Conservation (phyloP, 1,140 invertebrate genomes). For the Bombus affinis region DNA sequence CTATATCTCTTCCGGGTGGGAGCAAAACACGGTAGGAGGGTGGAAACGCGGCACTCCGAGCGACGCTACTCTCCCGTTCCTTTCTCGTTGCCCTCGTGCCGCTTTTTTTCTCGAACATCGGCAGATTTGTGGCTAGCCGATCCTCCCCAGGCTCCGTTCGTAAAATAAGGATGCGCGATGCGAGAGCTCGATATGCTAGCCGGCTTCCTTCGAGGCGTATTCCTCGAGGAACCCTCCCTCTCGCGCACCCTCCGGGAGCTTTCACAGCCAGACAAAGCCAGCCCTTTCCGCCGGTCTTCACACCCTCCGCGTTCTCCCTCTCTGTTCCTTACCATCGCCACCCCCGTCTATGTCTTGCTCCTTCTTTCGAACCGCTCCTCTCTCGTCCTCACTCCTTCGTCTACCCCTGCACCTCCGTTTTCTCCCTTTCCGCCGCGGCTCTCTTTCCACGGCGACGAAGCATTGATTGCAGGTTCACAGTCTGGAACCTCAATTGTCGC, state of each 20-base stretch:
- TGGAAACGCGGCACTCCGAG: background rate
- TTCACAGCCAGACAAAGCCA: constrained; percentile 79
- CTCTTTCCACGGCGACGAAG: constrained; percentile 67
- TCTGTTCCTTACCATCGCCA: constrained; percentile 17
- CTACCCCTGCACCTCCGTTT: background rate
- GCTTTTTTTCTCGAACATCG: constrained; percentile 17
- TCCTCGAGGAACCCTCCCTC: constrained; percentile 61
- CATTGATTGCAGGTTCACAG: constrained; percentile 81
- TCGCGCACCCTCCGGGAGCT: constrained; percentile 71
- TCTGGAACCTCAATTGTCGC: constrained; percentile 81
- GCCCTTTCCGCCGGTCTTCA: constrained; percentile 70
- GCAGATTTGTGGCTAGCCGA: constrained; percentile 55
- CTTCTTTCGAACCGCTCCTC: constrained; percentile 22
- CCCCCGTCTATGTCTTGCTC: background rate
- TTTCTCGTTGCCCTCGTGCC: background rate
- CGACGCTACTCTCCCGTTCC: background rate
- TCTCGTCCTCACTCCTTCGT: constrained; percentile 28
- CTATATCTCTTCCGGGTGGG: constrained; percentile 14
- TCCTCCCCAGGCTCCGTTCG: constrained; percentile 24
- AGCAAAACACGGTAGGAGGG: constrained; percentile 19
- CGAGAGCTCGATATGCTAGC: constrained; percentile 56
- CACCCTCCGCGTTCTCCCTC: constrained; percentile 62
- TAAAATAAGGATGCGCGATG: constrained; percentile 62
- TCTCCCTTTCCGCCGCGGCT: constrained; percentile 20
- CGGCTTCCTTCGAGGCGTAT: constrained; percentile 66